Evolutionary conservation across 2,113 vertebrate genomes (phyloP), one percentile per base, ranked within the genome.

Genomic region (Acrocephalus arundinaceus): DNA sequence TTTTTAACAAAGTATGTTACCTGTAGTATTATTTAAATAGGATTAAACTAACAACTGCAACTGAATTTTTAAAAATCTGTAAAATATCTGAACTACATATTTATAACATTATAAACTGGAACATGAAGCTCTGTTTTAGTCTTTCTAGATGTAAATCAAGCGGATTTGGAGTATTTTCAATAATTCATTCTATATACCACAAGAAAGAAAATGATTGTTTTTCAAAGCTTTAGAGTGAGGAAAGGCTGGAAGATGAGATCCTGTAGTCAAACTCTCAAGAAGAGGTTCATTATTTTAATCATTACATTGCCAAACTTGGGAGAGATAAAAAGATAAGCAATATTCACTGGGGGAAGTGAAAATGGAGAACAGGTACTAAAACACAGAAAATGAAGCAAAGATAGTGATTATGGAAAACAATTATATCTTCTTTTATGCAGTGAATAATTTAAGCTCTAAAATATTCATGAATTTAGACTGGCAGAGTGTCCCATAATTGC

Each of bases 241-340:
- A 73, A 73, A 58, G 33, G 33, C 46, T 90, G 72, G 37, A 83
- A 92, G 37, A 88, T 8, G 43, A 90, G 65, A 88, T 71, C 67
- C 24, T 88, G 51, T 35, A 74, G 52, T 74, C 72, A 65, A 28
- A 68, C 22, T 28, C 54, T 61, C 71, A 65, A 76, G 75, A 72
- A 72, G 41, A 94, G 62, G 62, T 70, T 79, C 67, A 62, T 85
- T 89, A 85, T 89, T 94, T 87, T 89, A 91, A 85, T 75, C 49
- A 43, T 33, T 85, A 71, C 43, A 25, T 13, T 82, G 41, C 49
- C 66, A 70, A 68, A 66, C n/a, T 63, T 25, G 7, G 21, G 49
- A 72, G 62, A 85, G 63, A 76, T n/a, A 89, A 78, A 87, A 96
- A n/a, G 20, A 70, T 90, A 90, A 77, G 55, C 46, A 72, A 28